These are phyloP conservation scores for Sorex fumeus DNA, from an alignment of 2,113 vertebrate species.

Conservation along the genomic window DNA sequence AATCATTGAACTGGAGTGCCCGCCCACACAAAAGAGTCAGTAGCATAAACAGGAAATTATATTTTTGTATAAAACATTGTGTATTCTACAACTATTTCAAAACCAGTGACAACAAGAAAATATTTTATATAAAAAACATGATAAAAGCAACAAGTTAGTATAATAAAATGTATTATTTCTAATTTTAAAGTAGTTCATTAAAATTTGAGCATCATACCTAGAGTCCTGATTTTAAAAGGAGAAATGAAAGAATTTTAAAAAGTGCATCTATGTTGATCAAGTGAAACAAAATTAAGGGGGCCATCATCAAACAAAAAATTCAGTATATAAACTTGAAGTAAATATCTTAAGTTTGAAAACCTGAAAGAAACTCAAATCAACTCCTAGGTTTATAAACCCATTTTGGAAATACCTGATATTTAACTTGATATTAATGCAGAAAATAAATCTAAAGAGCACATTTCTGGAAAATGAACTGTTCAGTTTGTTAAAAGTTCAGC, in stretches of 20 bases:
- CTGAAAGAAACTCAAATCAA: conserved; percentile 2
- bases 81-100: conserved; percentile 18
- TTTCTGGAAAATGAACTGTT: not conserved
- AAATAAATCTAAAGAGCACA: not conserved
- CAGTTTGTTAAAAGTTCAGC: conserved; percentile 1
- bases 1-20: conserved; percentile 38
- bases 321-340: not conserved
- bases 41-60: conserved; percentile 47
- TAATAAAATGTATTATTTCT: not conserved
- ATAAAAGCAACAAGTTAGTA: conserved; percentile 14
- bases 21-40: conserved; percentile 60
- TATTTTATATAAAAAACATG: not conserved
- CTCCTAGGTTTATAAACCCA: not conserved
- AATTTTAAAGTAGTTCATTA: conserved; percentile 51
- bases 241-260: not conserved
- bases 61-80: conserved; percentile 9
- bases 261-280: not conserved
- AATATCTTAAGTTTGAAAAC: conserved; percentile 12
- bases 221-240: conserved; percentile 2
- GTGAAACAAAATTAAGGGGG: not conserved
- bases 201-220: conserved; percentile 25
- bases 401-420: conserved; percentile 31
- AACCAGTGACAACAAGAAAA: not conserved
- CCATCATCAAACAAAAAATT: too few species aligned
- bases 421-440: not conserved